phyloP scores from a whole-genome alignment of 2,113 vertebrate species.

The Prolemur simus region DNA sequence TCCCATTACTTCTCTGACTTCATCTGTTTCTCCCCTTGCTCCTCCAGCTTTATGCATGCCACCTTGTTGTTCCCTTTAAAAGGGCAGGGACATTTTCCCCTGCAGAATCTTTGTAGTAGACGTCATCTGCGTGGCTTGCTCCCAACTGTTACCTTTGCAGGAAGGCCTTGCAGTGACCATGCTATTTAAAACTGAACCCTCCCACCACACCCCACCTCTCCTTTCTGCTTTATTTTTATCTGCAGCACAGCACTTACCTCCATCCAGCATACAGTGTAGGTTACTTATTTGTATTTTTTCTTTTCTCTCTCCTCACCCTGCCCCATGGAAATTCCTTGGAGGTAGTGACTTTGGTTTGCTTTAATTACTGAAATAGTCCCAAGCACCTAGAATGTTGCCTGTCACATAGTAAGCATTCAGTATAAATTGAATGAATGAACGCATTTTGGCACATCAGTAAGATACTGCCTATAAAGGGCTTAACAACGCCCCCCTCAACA shows the following conservation, averaged over 20 bases:
- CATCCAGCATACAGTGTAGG: not conserved
- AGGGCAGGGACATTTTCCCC: not conserved
- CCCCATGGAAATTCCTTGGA: not conserved
- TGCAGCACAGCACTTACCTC: not conserved
- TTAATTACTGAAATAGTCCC: not conserved
- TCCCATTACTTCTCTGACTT: not conserved
- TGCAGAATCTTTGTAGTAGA: not conserved
- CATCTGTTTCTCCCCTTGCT: not conserved
- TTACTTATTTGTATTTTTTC: not conserved
- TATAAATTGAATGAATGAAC: too few relatives aligned
- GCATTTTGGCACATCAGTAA: not conserved
- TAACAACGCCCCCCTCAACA: too few relatives aligned
- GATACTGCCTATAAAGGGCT: not conserved
- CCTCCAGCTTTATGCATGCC: not conserved
- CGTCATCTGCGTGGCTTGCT: not conserved
- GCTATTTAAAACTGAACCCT: not conserved
- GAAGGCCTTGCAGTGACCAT: not conserved
- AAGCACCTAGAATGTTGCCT: not conserved
- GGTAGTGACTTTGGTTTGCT: not conserved
- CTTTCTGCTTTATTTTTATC: not conserved
- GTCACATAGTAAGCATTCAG: not conserved
- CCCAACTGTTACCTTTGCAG: not conserved
- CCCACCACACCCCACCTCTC: rapidly evolving
- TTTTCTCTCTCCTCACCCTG: not conserved
- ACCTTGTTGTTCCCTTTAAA: not conserved